Base-by-base conservation (phyloP, 2,113 vertebrate genomes). In the Paramormyrops kingsleyae region DNA sequence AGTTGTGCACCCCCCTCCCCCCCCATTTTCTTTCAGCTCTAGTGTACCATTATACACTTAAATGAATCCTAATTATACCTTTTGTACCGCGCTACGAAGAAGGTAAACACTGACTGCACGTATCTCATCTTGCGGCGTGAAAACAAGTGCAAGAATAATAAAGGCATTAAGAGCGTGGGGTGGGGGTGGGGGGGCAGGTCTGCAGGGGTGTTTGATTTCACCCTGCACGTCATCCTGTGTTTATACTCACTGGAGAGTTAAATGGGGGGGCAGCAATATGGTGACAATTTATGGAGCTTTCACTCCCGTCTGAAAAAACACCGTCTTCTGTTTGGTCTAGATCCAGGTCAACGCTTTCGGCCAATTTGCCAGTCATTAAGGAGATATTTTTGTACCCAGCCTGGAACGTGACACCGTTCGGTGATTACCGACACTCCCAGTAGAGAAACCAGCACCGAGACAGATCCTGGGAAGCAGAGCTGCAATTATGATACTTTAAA, bases 401-500 rank as follows among this genome's bases (percentile, higher is more conserved):
- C 93, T 94, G 97, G 97, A 98, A 98, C 96, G 95, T 95, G 97
- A 98, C 95, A 96, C 95, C 94, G 90, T 95, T 94, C 95, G 94
- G 94, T 97, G 96, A 97, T 96, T 97, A 95, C 96, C 96, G 97
- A 96, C 96, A 94, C 94, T 98, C 97, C 96, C 97, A 95, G 96
- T 94, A 96, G 96, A 97, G 96, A 96, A 96, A 95, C 95, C 95
- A 95, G 93, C 95, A 96, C 92, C 91, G 94, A 96, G 96, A 96
- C 95, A 94, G 97, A 95, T 95, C 94, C 95, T 93, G 93, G 94
- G 94, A 96, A 96, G 94, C 95, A 92, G 93, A 96, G 94, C 94
- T 95, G 95, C 96, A 97, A 97, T 98, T 98, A 97, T 94, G 95
- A 96, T 97, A 97, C 96, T 97, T 98, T 97, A 97, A 97, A 97